phyloP scores from a whole-genome alignment of 2,888 invertebrate genomes.

The Corythucha ciliata region DNA sequence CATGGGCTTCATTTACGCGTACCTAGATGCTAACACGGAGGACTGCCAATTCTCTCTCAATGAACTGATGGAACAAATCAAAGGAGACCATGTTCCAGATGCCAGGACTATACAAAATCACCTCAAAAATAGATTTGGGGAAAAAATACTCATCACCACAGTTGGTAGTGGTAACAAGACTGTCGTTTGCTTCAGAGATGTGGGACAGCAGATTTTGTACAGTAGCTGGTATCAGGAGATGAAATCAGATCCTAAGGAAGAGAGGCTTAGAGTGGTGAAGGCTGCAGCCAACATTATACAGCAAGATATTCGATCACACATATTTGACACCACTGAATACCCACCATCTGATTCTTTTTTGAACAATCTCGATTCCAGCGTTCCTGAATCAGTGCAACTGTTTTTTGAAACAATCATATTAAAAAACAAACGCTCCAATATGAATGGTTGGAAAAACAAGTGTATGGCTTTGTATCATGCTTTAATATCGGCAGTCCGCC shows the following conservation, averaged over 20 bases:
- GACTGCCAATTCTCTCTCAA: slow-evolving; percentile 3
- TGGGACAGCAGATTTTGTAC: not conserved
- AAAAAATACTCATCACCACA: not conserved
- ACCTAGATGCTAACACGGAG: no score
- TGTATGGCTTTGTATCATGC: no score
- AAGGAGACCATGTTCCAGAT: slow-evolving; percentile 10
- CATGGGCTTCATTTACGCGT: no score
- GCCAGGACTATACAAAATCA: slow-evolving; percentile 3
- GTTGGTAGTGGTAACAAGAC: not conserved
- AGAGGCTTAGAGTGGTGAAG: not conserved
- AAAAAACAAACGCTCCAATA: no score
- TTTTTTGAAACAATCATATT: no score
- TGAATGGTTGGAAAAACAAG: no score
- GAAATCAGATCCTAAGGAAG: not conserved
- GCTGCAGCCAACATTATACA: slow-evolving; percentile 1
- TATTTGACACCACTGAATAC: no score
- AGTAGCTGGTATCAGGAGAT: not conserved
- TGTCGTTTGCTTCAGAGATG: slow-evolving; percentile 2
- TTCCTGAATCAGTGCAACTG: no score
- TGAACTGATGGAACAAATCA: slow-evolving; percentile 10
- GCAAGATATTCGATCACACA: slow-evolving; percentile 1
- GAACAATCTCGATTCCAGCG: not conserved
- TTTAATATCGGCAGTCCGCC: no score
- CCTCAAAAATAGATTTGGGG: slow-evolving; percentile 1
- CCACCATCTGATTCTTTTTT: slow-evolving; percentile 4